Evolutionary conservation across 2,888 invertebrate genomes (phyloP).

Genomic region (Drosophila anomalata): DNA sequence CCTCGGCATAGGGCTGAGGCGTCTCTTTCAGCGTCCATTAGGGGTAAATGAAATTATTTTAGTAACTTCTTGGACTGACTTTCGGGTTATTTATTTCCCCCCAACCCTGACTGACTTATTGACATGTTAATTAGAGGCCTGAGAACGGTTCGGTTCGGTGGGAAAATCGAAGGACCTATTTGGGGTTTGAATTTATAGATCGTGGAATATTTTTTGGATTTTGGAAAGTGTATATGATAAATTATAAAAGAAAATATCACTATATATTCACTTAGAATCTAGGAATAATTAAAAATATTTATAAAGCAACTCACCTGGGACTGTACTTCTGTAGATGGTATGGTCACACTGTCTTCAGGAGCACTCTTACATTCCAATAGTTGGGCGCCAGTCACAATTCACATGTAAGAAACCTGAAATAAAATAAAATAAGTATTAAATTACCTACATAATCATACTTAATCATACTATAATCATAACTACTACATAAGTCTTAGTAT

Average conservation of each 20-base stretch:
- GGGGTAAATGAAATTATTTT: conserved; percentile 15
- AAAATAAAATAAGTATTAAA: too few species aligned
- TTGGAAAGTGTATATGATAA: too few species aligned
- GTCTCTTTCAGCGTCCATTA: conserved; percentile 24
- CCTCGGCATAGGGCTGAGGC: background rate
- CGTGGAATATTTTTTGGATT: too few species aligned
- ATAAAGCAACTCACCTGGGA: background rate
- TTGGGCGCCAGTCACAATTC: background rate
- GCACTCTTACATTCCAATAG: too few species aligned
- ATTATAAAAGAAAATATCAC: too few species aligned
- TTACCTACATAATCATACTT: too few species aligned
- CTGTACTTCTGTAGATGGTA: background rate
- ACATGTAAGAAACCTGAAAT: too few species aligned
- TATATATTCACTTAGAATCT: too few species aligned
- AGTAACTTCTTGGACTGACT: conserved; percentile 18
- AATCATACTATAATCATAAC: too few species aligned
- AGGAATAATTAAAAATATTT: too few species aligned
- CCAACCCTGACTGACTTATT: conserved; percentile 8
- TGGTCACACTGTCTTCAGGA: background rate
- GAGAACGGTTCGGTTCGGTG: conserved; percentile 32
- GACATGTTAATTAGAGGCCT: conserved; percentile 56
- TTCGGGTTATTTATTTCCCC: background rate
- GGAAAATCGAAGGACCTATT: conserved; percentile 3
- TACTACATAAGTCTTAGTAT: too few species aligned
- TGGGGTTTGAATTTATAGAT: background rate